Evolutionary conservation across 2,888 invertebrate genomes (phyloP).

Genomic region (Oxystoma pomonae): DNA sequence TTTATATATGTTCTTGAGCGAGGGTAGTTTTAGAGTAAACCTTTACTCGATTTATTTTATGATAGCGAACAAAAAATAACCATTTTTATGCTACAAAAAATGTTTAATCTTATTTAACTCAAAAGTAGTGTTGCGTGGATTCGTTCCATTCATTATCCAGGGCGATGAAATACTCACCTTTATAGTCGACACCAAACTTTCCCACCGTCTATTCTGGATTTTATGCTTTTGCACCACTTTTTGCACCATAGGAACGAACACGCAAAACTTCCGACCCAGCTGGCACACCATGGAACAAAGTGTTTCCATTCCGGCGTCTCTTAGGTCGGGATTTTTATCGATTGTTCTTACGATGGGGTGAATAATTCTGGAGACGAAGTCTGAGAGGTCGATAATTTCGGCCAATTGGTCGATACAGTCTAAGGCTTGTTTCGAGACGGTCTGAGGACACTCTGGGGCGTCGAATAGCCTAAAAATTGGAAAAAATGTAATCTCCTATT

Average conservation of each 20-base stretch:
- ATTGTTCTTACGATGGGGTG: constrained; percentile 89
- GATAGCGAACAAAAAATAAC: no score
- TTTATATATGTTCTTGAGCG: no score
- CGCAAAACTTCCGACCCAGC: constrained; percentile 83
- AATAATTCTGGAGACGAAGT: constrained; percentile 88
- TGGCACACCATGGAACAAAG: constrained; percentile 83
- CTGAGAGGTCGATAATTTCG: constrained; percentile 86
- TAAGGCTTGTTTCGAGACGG: constrained; percentile 71
- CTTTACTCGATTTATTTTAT: no score
- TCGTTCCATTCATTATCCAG: no score
- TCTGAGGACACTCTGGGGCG: constrained; percentile 75
- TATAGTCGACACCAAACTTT: constrained; percentile 69
- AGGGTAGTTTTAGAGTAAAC: no score
- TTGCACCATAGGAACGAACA: constrained; percentile 89
- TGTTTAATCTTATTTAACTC: no score
- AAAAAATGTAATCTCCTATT: no score
- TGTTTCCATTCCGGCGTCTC: constrained; percentile 84
- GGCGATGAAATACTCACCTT: no score
- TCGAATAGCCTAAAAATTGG: constrained; percentile 62
- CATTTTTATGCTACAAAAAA: no score
- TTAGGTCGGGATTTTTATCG: constrained; percentile 72
- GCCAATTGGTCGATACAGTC: constrained; percentile 89
- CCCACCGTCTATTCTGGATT: constrained; percentile 75
- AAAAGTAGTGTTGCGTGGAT: no score
- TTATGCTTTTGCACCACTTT: constrained; percentile 77